Evolutionary conservation across 2,797 vertebrate genomes (phyloP), one percentile per base, ranked within the genome.

Genomic region (Corythornis leucogaster): DNA sequence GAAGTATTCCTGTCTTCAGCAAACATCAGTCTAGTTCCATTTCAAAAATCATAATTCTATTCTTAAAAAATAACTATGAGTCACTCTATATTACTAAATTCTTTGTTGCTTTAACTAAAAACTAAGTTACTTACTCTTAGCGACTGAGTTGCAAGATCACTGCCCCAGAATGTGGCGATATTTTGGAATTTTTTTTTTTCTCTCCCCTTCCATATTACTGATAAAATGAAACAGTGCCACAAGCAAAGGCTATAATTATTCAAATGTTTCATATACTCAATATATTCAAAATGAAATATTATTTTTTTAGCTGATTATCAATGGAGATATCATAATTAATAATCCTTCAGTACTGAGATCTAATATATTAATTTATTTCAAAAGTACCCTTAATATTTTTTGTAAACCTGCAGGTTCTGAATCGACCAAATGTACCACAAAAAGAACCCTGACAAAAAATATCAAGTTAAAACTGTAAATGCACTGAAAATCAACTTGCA

Each of bases 401-500:
- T 28, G 33, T 73, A 70, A 68, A 20, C 22, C 58, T 71, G 5
- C 0, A 8, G 3, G 8, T 71, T 91, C 58, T 66, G 74, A 84
- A 61, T 9, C 40, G 46, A 83, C 26, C 40, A 75, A 76, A 31
- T 9, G 20, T 21, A 84, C 35, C 59, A 67, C 31, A 75, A 68
- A 83, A 63, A 80, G n/a, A 53, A 89, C 26, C 73, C 51, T 38
- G 26, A 35, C 16, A 79, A 48, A 96, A 96, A 94, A 70, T 43
- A 71, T 78, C 19, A 63, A 3, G 15, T 28, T 53, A 67, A 70
- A 57, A 70, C 12, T 51, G 46, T 80, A 90, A 91, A 87, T 40
- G 26, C 40, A 51, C 26, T 76, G 40, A 75, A 73, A 86, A 77
- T 42, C 18, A 62, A 48, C 25, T 18, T 28, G 19, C 21, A 51